A percentile compares a stretch with the other conserved stretches of the same genome.
These are phyloP conservation scores for Polyommatus icarus DNA, from an alignment of 2,888 invertebrate genomes.

Conservation along the genomic window DNA sequence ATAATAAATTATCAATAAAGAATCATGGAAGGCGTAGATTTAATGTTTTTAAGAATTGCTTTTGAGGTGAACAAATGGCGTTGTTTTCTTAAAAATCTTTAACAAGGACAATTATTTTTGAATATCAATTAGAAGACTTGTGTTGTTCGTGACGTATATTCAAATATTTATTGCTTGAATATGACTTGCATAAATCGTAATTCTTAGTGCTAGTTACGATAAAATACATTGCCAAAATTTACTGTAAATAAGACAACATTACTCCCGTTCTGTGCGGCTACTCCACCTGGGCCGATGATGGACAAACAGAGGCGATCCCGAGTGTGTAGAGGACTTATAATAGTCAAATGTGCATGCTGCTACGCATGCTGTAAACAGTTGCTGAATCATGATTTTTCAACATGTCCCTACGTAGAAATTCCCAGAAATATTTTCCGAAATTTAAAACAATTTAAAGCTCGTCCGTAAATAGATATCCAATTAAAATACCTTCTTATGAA, in stretches of 20 bases:
- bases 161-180: background rate
- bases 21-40: too few species aligned
- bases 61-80: background rate
- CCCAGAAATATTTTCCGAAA: too few species aligned
- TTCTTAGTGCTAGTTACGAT: background rate
- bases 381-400: too few species aligned
- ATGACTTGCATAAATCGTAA: background rate
- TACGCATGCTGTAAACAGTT: too few species aligned
- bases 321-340: too few species aligned
- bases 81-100: background rate
- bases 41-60: too few species aligned
- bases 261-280: background rate
- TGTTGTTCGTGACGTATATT: background rate
- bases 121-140: background rate
- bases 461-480: background rate
- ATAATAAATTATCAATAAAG: too few species aligned
- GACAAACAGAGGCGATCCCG: background rate
- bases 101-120: background rate
- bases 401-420: too few species aligned
- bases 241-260: background rate
- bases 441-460: background rate
- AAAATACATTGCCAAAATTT: background rate
- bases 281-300: background rate
- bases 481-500: background rate
- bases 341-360: too few species aligned